Conservation (phyloP, 2,888 invertebrate species). For the Omphaloscelis lunosa region DNA sequence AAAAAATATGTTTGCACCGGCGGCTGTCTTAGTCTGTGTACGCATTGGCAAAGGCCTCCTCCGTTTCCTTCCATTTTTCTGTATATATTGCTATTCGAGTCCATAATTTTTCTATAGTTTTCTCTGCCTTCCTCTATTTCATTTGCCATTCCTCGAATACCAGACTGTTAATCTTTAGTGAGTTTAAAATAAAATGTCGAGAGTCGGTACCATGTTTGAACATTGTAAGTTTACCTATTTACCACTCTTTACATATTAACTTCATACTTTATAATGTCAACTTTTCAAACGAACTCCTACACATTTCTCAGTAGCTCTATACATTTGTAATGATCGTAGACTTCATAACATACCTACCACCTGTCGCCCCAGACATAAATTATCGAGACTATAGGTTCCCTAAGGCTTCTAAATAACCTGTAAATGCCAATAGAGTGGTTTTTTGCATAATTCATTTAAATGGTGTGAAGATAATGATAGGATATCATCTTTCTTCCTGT, state of each 20-base stretch:
- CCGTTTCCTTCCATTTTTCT: no score
- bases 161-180: no score
- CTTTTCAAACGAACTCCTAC: background rate
- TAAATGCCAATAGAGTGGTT: slow-evolving; percentile 23
- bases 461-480: slow-evolving; percentile 29
- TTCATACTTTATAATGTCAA: background rate
- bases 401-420: slow-evolving; percentile 8
- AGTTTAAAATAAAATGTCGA: no score
- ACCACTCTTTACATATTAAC: background rate
- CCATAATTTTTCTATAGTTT: no score
- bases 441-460: slow-evolving; percentile 29
- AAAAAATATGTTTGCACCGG: no score
- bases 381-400: slow-evolving; percentile 7
- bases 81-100: no score
- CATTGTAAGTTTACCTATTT: background rate
- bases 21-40: no score
- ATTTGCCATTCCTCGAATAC: no score
- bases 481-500: background rate
- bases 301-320: slow-evolving; percentile 8
- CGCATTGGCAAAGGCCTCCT: no score
- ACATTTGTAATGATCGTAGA: slow-evolving; percentile 16
- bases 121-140: no score
- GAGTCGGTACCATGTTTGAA: no score
- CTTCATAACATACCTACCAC: background rate
- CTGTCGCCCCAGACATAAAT: slow-evolving; percentile 39